These are phyloP conservation scores for Candoia aspera DNA, from an alignment of 2,113 vertebrate species.

Conservation along the genomic window DNA sequence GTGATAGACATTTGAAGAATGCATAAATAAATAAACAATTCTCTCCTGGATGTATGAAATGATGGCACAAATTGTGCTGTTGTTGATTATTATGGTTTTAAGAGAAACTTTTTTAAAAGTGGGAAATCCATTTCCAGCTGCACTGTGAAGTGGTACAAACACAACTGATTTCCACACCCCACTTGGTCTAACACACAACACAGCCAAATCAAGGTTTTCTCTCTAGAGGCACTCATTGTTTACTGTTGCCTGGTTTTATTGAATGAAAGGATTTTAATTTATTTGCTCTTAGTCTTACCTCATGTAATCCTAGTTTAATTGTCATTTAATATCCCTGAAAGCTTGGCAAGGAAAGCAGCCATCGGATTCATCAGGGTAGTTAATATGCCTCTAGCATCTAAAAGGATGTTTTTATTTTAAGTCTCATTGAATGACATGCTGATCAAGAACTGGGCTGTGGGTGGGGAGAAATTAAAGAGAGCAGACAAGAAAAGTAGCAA, in stretches of 20 bases:
- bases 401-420: neutral
- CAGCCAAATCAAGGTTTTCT: neutral
- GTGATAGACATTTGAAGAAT: too few relatives aligned
- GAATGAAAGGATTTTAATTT: slow-evolving; percentile 13
- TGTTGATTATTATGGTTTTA: neutral
- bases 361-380: neutral
- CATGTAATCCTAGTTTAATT: slow-evolving; percentile 26
- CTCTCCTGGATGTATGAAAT: neutral
- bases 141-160: too few relatives aligned
- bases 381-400: neutral
- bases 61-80: neutral
- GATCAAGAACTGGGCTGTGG: neutral
- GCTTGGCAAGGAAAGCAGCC: neutral
- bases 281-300: slow-evolving; percentile 26
- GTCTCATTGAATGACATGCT: neutral
- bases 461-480: neutral
- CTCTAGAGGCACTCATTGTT: neutral
- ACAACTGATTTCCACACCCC: neutral
- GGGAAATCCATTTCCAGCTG: neutral
- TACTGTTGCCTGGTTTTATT: slow-evolving; percentile 1
- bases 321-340: slow-evolving; percentile 14
- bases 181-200: neutral
- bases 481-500: neutral
- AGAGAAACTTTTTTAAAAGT: neutral
- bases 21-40: too few relatives aligned